Evolutionary conservation across 2,888 invertebrate genomes (phyloP).

Genomic region (Lamproptera curius): DNA sequence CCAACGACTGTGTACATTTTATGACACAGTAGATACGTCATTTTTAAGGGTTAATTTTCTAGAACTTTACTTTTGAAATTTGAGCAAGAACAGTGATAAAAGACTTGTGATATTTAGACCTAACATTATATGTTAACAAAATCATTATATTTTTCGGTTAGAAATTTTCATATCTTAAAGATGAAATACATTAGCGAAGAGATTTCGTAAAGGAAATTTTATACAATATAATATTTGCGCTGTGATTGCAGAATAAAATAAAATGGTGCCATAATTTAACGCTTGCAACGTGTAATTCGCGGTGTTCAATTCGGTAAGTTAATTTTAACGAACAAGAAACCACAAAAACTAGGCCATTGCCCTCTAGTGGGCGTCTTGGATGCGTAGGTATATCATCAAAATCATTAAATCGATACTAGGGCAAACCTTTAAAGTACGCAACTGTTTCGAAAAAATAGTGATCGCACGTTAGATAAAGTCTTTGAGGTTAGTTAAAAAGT

Average conservation of each 20-base stretch:
- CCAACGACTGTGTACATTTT: background rate
- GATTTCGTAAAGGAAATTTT: background rate
- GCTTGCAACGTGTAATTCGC: background rate
- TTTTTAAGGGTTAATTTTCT: background rate
- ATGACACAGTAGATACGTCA: background rate
- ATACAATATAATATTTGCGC: background rate
- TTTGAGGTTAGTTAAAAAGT: no score
- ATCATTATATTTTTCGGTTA: background rate
- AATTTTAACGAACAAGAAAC: conserved; percentile 17
- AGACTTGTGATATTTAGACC: background rate
- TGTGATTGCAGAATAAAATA: no score
- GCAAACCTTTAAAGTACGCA: conserved; percentile 26
- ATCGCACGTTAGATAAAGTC: background rate
- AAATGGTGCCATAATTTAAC: no score
- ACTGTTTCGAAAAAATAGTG: background rate
- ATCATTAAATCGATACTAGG: no score
- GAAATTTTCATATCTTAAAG: background rate
- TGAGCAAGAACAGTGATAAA: background rate
- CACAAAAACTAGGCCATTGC: conserved; percentile 44
- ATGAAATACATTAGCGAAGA: background rate
- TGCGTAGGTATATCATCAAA: conserved; percentile 16
- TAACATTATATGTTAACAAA: background rate
- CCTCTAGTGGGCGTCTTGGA: conserved; percentile 24
- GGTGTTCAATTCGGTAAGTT: background rate
- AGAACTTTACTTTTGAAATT: background rate